Evolutionary conservation across 2,797 vertebrate species (phyloP), one percentile per base, ranked within the genome.

Genomic region (Enteromius viviparus): DNA sequence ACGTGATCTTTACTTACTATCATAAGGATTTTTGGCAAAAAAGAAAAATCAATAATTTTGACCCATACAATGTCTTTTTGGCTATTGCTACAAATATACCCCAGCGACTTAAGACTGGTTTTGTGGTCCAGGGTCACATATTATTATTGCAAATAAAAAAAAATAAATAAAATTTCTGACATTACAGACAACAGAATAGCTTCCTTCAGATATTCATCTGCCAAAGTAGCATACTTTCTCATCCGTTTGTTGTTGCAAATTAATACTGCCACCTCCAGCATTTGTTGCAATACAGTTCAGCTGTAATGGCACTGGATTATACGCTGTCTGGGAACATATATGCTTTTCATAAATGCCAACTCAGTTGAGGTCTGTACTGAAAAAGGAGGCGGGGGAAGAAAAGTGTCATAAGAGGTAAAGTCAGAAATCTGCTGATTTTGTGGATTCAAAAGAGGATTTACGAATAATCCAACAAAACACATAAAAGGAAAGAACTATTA

Each of bases 281-380:
- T 68, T 79, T 60, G 49, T 32, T 75, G 19, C 53, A 55, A 76
- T 68, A 53, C 47, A 82, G 55, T 62, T 69, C n/a, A 74, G 26
- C n/a, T 5, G 40, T 66, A 82, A 79, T 75, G 66, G 12, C 60
- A 19, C 21, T 79, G 68, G 49, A 85, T 85, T 85, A 82, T 64
- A 37, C 37, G 37, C 29, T 66, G 69, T 82, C 84, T 82, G 55
- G 0, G 34, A 81, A 19, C 62, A 37, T 78, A 55, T 74, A 74
- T 32, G 60, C 47, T 72, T 78, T 83, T 75, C 51, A 68, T 68
- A 82, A 85, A 85, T 79, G 80, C 64, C 84, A 78, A 45, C 58
- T 34, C 66, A 68, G 49, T 26, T 82, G 49, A 69, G 23, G 17
- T 53, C 60, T 82, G 6, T 21, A 8, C 78, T 45, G 51, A 72